These are phyloP conservation scores for Tiliacea aurago DNA, from an alignment of 2,888 invertebrate genomes.

Conservation along the genomic window DNA sequence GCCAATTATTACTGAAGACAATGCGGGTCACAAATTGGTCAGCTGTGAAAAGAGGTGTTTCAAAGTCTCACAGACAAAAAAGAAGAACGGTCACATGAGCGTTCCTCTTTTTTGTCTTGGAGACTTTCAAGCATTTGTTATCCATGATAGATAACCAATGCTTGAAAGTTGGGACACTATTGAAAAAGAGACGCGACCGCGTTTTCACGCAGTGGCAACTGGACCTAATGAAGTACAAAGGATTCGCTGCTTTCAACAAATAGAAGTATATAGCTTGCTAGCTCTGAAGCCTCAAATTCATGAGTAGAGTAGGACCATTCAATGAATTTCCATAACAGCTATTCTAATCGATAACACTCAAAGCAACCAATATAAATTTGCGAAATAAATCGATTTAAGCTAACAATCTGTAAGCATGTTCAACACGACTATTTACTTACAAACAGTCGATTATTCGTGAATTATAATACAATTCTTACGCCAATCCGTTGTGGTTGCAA, in stretches of 20 bases:
- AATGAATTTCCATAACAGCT: conserved; percentile 14
- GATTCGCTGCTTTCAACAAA: neutral
- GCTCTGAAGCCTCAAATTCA: neutral
- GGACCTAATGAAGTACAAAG: neutral
- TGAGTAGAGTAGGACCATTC: neutral
- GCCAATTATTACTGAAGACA: neutral
- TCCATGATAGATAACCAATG: neutral
- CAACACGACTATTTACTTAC: conserved; percentile 60
- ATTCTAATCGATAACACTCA: conserved; percentile 25
- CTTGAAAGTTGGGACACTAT: neutral
- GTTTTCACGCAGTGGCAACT: neutral
- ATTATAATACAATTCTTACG: conserved; percentile 59
- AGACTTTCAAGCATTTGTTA: too few relatives aligned
- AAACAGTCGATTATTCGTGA: conserved; percentile 56
- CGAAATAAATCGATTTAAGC: conserved; percentile 56
- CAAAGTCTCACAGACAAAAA: neutral
- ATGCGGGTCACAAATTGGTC: neutral
- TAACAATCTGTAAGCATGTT: conserved; percentile 51
- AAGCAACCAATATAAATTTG: conserved; percentile 39
- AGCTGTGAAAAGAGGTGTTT: neutral
- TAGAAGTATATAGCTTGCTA: neutral
- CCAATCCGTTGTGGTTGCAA: conserved; percentile 58
- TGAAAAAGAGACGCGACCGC: neutral
- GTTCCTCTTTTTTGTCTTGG: too few relatives aligned
- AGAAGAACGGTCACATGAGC: neutral